Evolutionary conservation across 2,113 vertebrate genomes (phyloP), one percentile per base, ranked within the genome.

Genomic region (Anolis carolinensis): DNA sequence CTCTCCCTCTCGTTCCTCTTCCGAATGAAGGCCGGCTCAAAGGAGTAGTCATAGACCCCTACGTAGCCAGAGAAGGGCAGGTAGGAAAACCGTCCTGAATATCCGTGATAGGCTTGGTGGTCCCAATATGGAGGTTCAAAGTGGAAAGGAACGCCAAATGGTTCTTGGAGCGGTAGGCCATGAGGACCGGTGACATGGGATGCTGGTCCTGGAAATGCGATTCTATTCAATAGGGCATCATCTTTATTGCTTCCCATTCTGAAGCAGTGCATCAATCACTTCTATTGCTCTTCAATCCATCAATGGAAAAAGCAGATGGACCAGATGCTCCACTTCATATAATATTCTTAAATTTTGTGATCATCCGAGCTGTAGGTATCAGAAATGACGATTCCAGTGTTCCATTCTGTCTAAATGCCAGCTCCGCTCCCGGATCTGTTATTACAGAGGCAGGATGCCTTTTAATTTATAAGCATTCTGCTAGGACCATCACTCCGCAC

Each of bases 1-100:
- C 98, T 92, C 90, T 99, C 98, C 67, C 98, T 89, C 90, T 98
- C 98, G 18, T 99, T 99, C 86, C 98, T 96, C 92, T 97, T 98
- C 14, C 97, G 96, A 85, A 99, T 97, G 90, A 98, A 98, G 80
- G 97, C 96, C 1, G 98, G 98, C 92, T 98, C 97, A 11, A 97
- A 94, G 71, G 97, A 94, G 72, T 90, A 97, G 85, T 97, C 97
- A 34, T 93, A 97, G 86, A 96, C 55, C 0, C 95, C 95, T 72
- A 97, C 3, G 1, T 94, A 95, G 70, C 96, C 93, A 2, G 96
- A 96, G 20, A 96, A 96, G 0, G 97, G 95, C 73, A 97, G 73
- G 86, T 94, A 97, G 34, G 97, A 93, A 21, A 97, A 81, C 0
- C 74, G 74, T 74, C 94, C 94, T 2, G 92, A 7, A 32, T 96